Evolutionary conservation across 2,797 vertebrate species (phyloP).

Genomic region (Sebastes ruberrimus): DNA sequence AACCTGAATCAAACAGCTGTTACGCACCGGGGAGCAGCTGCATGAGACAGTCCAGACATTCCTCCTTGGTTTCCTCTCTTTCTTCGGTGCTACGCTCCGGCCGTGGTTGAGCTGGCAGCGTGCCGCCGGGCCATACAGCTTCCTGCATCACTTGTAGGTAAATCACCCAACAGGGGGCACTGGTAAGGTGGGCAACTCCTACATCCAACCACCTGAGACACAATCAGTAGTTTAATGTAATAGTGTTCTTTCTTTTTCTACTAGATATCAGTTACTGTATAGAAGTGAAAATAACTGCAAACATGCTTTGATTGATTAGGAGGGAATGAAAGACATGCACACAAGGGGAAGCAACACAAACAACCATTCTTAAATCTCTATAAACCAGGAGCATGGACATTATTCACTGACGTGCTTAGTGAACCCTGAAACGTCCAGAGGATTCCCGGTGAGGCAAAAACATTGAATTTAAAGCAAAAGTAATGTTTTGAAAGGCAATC

Average conservation of each 20-base stretch:
- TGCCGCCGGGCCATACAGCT: conserved; percentile 91
- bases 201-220: conserved; percentile 90
- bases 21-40: conserved; percentile 86
- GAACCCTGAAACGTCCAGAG: conserved; percentile 16
- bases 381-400: neutral
- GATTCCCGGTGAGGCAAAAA: neutral
- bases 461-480: neutral
- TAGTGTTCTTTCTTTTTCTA: neutral
- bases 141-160: conserved; percentile 92
- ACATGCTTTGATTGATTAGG: neutral
- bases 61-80: conserved; percentile 73
- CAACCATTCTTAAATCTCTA: neutral
- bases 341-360: neutral
- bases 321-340: neutral
- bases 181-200: conserved; percentile 87
- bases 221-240: conserved; percentile 1
- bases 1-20: neutral
- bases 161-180: conserved; percentile 91
- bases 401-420: conserved; percentile 27
- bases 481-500: neutral
- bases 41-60: conserved; percentile 88
- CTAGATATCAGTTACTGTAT: neutral
- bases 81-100: conserved; percentile 83
- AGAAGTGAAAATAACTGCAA: neutral
- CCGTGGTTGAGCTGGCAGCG: conserved; percentile 83